Percentiles rank a stretch among this genome's conserved stretches.
Conservation (phyloP, 35 echinoderm and acorn worm species). For the Apostichopus parvimensis region DNA sequence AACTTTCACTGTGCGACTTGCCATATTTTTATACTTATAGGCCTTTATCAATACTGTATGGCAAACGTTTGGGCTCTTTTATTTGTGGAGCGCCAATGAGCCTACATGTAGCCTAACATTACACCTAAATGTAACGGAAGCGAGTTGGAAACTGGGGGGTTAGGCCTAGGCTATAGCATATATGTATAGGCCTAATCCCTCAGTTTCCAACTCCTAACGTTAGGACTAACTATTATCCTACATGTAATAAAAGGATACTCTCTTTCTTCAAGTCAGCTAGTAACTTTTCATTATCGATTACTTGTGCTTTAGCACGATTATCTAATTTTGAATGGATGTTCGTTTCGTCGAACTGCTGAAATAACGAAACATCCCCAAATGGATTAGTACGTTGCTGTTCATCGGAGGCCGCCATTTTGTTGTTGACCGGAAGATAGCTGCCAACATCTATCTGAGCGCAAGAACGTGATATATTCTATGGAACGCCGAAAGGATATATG, state of each 20-base stretch:
- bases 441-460: not conserved
- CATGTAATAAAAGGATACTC: constrained; percentile 12
- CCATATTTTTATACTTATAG: no score
- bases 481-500: no score
- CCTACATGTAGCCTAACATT: no score
- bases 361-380: constrained; percentile 15
- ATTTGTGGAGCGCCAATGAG: no score
- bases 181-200: no score
- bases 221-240: not conserved
- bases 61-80: no score
- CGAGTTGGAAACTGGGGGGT: not conserved
- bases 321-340: not conserved
- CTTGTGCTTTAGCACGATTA: not conserved
- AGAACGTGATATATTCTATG: no score
- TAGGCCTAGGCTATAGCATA: not conserved
- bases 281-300: not conserved
- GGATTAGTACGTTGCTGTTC: not conserved
- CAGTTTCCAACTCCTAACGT: not conserved
- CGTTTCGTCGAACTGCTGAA: constrained; percentile 20
- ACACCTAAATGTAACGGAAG: no score
- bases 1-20: no score
- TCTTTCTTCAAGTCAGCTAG: constrained; percentile 10
- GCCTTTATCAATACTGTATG: no score
- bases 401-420: not conserved
- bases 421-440: not conserved